Conservation (phyloP, 1,140 invertebrate species). For the Hylyphantes graminicola region DNA sequence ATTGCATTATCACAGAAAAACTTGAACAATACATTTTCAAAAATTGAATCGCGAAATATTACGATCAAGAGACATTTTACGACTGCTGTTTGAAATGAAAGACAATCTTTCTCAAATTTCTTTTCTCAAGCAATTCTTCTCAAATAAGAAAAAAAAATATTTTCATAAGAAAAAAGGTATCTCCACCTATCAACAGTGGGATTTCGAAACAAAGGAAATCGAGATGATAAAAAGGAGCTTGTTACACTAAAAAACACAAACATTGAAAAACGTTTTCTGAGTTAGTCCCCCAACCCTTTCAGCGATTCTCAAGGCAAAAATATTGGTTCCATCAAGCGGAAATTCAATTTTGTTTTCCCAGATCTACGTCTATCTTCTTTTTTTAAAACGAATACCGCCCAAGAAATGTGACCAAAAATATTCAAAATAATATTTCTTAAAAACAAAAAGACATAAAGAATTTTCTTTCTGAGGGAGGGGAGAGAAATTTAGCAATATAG, state of each 20-base stretch:
- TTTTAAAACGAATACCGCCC: constrained; percentile 36
- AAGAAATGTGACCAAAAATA: constrained; percentile 58
- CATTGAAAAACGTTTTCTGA: not conserved
- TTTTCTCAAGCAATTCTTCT: constrained; percentile 31
- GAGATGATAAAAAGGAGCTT: constrained; percentile 36
- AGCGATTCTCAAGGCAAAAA: constrained; percentile 27
- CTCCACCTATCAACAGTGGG: constrained; percentile 33
- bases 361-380: constrained; percentile 45
- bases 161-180: constrained; percentile 25
- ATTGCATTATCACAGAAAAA: no score
- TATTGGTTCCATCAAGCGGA: constrained; percentile 55
- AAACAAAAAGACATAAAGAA: constrained; percentile 2
- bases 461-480: not conserved
- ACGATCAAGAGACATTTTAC: constrained; percentile 4
- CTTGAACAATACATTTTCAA: no score
- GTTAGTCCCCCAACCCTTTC: constrained; percentile 3
- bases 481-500: constrained; percentile 45
- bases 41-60: no score
- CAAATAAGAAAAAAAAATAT: not conserved
- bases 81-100: not conserved
- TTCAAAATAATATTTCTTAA: constrained; percentile 53
- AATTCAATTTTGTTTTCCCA: constrained; percentile 55
- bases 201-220: constrained; percentile 54
- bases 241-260: constrained; percentile 26
- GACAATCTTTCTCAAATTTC: constrained; percentile 15